Evolutionary conservation across 1,140 invertebrate genomes (phyloP), one percentile per base, ranked within the genome.

Genomic region (Drosophila mauritiana): DNA sequence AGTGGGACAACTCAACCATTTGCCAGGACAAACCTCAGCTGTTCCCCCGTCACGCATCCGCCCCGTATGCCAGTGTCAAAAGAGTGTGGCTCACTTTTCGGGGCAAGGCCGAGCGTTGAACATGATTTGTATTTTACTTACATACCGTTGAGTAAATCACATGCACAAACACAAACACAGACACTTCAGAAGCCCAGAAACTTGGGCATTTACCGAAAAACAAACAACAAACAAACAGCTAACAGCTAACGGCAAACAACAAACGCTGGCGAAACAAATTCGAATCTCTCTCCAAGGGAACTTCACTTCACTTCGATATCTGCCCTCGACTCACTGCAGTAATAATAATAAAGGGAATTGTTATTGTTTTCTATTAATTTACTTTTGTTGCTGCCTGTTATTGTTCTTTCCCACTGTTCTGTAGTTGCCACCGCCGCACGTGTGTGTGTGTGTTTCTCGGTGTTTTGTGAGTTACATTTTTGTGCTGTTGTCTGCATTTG

Each of bases 291-390:
- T 65, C 46, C 37, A 22, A 40, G 52, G 69, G 51, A 67, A 72
- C 68, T 57, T 51, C 27, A 20, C n/a, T 20, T 43, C 62, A 48
- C 64, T 70, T 70, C 42, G 64, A 70, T 40, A 42, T 49, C 67
- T 68, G 64, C 64, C 64, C 64, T 65, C 59, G 64, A 51, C 64
- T 70, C 68, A 72, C 68, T 72, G 68, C 68, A 72, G 68, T 72
- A 72, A 72, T 72, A 72, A 72, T 72, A 72, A 72, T 72, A 72
- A 72, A 72, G 52, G 65, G 68, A 72, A 72, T 72, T 70, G 68
- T 72, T 72, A 72, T 72, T 72, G 68, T 72, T 72, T 72, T 72
- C 68, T 72, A 72, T 72, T 72, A 72, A 72, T 72, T 72, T 72
- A 72, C 52, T 72, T 72, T 72, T 57, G 51, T 70, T 72, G 68